Percentiles rank a stretch among this genome's conserved stretches.
phyloP scores from a whole-genome alignment of 2,888 invertebrate species.

The Melipona beecheii region DNA sequence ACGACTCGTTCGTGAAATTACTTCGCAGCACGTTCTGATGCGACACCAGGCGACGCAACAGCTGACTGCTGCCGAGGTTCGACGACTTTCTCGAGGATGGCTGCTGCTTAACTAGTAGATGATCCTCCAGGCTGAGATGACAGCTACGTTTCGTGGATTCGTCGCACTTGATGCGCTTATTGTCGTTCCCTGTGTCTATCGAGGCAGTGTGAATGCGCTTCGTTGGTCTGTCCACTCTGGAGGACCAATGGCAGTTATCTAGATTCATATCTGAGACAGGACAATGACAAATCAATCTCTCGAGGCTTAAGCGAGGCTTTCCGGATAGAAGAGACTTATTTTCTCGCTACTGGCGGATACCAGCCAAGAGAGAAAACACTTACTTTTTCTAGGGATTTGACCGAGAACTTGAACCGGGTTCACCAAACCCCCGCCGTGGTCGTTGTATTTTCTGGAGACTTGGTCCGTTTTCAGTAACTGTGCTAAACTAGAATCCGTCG shows the following conservation, averaged over 20 bases:
- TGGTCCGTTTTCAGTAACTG: slow-evolving; percentile 85
- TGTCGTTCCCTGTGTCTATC: slow-evolving; percentile 65
- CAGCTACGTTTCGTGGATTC: slow-evolving; percentile 39
- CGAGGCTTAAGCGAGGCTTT: too few relatives aligned
- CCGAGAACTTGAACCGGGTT: slow-evolving; percentile 81
- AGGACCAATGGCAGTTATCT: slow-evolving; percentile 58
- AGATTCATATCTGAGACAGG: slow-evolving; percentile 39
- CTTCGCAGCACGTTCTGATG: slow-evolving; percentile 59
- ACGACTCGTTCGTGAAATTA: slow-evolving; percentile 26
- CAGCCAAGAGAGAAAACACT: slow-evolving; percentile 22
- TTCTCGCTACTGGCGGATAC: background rate
- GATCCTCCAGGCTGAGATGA: slow-evolving; percentile 59
- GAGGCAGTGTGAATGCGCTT: slow-evolving; percentile 76
- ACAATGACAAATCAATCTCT: background rate
- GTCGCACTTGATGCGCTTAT: slow-evolving; percentile 78
- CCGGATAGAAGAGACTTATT: background rate
- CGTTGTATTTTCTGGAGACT: slow-evolving; percentile 81
- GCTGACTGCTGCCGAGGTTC: slow-evolving; percentile 79
- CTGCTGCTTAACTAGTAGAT: slow-evolving; percentile 49
- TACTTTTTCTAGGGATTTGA: slow-evolving; percentile 77
- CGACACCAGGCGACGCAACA: slow-evolving; percentile 87
- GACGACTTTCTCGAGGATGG: slow-evolving; percentile 37
- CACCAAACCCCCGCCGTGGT: slow-evolving; percentile 83
- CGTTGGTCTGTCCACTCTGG: slow-evolving; percentile 67
- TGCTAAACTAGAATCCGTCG: slow-evolving; percentile 84